Percentiles rank a stretch among this genome's conserved stretches.
These are phyloP conservation scores for Myiozetetes cayanensis DNA, from an alignment of 2,113 vertebrate genomes.

Conservation along the genomic window DNA sequence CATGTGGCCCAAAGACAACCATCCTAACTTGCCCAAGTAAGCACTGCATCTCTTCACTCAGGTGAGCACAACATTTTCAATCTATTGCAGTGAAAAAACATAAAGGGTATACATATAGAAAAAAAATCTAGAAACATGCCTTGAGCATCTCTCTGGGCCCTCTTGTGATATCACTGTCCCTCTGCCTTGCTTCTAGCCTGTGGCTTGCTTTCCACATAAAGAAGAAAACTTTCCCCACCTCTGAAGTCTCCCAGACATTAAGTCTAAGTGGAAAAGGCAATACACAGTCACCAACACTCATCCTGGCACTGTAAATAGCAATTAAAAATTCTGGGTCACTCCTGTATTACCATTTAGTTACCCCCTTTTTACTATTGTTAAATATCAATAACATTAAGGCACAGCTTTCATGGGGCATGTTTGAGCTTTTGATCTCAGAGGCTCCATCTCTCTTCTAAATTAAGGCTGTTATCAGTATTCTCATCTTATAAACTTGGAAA, in stretches of 20 bases:
- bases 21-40: background rate
- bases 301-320: background rate
- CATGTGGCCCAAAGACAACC: background rate
- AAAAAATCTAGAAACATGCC: accelerated
- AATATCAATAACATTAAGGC: background rate
- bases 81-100: background rate
- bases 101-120: background rate
- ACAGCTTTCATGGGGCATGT: background rate
- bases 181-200: background rate
- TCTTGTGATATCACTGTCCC: background rate
- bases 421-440: background rate
- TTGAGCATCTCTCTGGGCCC: background rate
- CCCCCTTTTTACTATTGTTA: background rate
- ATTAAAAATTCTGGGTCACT: background rate
- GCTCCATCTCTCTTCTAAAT: background rate
- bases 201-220: background rate
- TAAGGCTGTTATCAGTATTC: background rate
- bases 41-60: background rate
- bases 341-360: background rate
- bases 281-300: background rate
- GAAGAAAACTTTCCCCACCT: background rate
- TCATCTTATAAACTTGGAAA: background rate
- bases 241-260: background rate
- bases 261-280: background rate
- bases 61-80: background rate